phyloP scores from a whole-genome alignment of 1,140 invertebrate genomes.

The Bombus affinis region DNA sequence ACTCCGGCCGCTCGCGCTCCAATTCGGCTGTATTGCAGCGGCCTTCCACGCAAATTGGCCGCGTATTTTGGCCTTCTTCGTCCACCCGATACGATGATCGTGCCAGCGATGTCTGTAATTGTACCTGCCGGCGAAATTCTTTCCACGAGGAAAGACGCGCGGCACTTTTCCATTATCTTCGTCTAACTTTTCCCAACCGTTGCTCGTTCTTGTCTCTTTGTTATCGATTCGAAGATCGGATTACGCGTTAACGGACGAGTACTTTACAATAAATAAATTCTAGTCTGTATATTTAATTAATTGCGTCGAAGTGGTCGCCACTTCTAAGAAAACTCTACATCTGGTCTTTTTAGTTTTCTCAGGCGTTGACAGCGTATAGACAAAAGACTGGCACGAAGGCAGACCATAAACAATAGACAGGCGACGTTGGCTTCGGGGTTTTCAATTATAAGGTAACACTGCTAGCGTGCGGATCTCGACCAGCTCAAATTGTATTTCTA shows the following conservation, averaged over 20 bases:
- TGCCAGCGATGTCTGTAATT: constrained; percentile 25
- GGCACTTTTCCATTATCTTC: neutral
- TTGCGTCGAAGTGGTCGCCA: too few species aligned
- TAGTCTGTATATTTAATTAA: neutral
- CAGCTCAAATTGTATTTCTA: too few species aligned
- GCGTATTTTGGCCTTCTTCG: neutral
- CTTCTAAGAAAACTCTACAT: too few species aligned
- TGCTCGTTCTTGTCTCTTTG: neutral
- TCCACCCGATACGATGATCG: constrained; percentile 5
- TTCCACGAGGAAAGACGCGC: neutral
- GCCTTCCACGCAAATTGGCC: constrained; percentile 29
- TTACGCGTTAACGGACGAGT: too few species aligned
- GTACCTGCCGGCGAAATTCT: neutral
- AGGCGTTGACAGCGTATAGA: too few species aligned
- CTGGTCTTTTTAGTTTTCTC: too few species aligned
- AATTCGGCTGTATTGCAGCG: constrained; percentile 15
- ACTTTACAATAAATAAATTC: neutral
- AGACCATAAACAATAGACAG: too few species aligned
- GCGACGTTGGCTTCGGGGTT: too few species aligned
- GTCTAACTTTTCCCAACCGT: neutral
- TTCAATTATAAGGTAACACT: too few species aligned
- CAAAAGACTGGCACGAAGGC: too few species aligned
- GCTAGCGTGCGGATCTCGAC: too few species aligned
- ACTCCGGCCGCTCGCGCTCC: constrained; percentile 15
- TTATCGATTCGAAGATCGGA: neutral